These are phyloP conservation scores for Tringa solitaria DNA, from an alignment of 2,113 vertebrate species.

Conservation along the genomic window DNA sequence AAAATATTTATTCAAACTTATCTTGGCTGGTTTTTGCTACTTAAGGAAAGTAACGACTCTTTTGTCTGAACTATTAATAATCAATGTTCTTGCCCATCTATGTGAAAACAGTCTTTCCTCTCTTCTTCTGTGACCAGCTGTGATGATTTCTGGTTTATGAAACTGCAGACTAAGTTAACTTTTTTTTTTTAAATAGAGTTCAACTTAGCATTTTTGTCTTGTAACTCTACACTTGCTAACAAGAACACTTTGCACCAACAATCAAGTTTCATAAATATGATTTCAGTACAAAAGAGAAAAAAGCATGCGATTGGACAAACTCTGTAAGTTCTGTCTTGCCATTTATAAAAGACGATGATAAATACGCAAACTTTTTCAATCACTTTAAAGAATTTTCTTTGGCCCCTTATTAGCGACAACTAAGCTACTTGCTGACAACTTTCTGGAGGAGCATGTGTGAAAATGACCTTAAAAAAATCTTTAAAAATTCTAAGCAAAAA, in stretches of 20 bases:
- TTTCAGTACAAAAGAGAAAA: neutral
- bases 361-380: neutral
- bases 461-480: neutral
- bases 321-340: neutral
- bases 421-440: neutral
- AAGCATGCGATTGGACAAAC: neutral
- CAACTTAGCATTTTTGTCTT: neutral
- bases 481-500: neutral
- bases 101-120: neutral
- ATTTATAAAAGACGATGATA: neutral
- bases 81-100: neutral
- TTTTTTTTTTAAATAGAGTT: neutral
- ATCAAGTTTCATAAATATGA: neutral
- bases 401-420: neutral
- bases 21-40: neutral
- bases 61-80: neutral
- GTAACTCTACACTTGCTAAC: neutral
- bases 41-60: neutral
- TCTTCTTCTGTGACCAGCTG: neutral
- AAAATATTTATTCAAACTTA: neutral
- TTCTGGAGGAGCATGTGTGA: neutral
- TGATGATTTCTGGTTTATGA: neutral
- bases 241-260: neutral
- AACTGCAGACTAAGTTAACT: neutral
- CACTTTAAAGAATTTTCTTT: neutral